Evolutionary conservation across 2,797 vertebrate genomes (phyloP).

Genomic region (Macropus fuliginosus): DNA sequence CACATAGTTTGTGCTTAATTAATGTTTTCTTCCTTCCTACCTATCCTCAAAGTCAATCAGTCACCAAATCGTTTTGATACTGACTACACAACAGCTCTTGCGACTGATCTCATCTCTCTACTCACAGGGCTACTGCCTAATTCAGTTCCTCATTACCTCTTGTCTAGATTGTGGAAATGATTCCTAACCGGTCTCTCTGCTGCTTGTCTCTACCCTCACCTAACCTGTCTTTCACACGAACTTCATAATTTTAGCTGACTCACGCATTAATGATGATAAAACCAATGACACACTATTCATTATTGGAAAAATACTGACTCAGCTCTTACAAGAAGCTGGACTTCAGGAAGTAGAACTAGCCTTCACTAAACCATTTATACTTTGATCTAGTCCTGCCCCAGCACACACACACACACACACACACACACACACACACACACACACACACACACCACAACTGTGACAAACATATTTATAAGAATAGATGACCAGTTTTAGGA

Average conservation of each 20-base stretch:
- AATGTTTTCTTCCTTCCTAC: background rate
- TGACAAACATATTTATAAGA: background rate
- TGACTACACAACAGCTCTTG: background rate
- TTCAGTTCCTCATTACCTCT: background rate
- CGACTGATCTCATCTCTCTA: background rate
- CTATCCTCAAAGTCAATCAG: background rate
- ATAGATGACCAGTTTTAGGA: background rate
- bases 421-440: too few species aligned
- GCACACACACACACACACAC: too few species aligned
- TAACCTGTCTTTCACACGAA: background rate
- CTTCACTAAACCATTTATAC: background rate
- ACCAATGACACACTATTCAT: background rate
- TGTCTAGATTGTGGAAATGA: background rate
- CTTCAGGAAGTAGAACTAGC: background rate
- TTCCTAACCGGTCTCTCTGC: background rate
- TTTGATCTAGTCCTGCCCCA: background rate
- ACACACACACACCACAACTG: too few species aligned
- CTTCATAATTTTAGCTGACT: background rate
- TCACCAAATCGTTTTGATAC: background rate
- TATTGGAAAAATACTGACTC: background rate
- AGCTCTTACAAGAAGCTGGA: background rate
- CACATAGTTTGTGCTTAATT: background rate
- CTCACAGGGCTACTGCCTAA: background rate
- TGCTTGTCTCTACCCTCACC: background rate
- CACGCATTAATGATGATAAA: background rate